phyloP scores from a whole-genome alignment of 1,140 invertebrate species.

The Sitophilus oryzae region DNA sequence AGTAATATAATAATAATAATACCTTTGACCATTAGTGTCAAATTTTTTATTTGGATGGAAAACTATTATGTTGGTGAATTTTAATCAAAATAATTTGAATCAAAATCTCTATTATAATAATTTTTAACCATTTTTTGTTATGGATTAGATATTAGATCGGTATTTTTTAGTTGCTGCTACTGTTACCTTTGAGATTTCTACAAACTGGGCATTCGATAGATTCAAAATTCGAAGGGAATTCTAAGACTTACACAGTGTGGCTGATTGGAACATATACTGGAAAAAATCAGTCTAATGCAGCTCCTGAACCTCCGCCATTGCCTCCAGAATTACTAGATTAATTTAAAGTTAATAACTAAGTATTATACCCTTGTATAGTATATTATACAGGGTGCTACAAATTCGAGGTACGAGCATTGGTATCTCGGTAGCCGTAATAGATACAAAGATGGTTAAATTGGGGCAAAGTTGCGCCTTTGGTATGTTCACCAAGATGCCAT shows the following conservation, averaged over 20 bases:
- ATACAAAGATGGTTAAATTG: no score
- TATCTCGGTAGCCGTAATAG: no score
- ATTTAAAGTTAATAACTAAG: no score
- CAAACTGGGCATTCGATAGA: conserved; percentile 34
- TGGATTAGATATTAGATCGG: background rate
- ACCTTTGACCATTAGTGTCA: no score
- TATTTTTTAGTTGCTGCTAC: conserved; percentile 23
- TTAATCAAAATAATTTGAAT: no score
- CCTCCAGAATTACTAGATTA: conserved; percentile 22
- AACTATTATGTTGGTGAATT: no score
- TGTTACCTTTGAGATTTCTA: conserved; percentile 30
- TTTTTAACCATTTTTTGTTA: background rate
- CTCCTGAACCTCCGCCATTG: conserved; percentile 10
- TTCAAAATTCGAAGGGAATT: conserved; percentile 23
- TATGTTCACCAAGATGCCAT: no score
- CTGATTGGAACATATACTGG: conserved; percentile 28
- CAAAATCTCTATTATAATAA: background rate
- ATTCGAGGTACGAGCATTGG: no score
- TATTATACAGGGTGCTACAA: no score
- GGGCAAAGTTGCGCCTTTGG: no score
- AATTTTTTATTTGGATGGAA: no score
- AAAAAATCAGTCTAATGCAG: conserved; percentile 14
- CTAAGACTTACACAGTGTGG: conserved; percentile 32
- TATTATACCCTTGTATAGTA: no score
- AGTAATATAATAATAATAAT: background rate